Conservation (phyloP, 92 coral and sea anemone genomes). For the Phenganax stokvisi region DNA sequence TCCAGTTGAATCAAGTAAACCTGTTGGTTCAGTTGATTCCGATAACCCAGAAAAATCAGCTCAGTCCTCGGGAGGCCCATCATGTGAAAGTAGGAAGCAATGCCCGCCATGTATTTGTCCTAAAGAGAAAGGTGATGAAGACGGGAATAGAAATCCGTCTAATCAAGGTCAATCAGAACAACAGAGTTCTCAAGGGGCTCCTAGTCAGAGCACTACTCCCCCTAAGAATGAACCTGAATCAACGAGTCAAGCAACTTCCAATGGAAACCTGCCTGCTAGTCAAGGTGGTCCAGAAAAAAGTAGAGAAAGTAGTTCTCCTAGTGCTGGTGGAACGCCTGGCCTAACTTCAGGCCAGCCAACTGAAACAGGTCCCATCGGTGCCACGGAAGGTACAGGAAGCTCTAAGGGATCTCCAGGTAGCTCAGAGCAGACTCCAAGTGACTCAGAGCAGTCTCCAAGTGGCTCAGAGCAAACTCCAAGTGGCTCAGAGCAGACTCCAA, state of each 20-base stretch:
- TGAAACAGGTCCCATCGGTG: not conserved
- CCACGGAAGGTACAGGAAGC: not conserved
- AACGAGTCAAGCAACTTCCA: not conserved
- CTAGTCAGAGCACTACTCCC: not conserved
- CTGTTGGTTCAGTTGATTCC: not conserved
- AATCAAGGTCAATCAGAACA: not conserved
- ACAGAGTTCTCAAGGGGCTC: not conserved
- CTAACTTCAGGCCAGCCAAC: not conserved
- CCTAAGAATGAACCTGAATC: not conserved
- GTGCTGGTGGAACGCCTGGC: not conserved
- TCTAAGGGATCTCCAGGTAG: not conserved
- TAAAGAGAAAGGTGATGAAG: not conserved
- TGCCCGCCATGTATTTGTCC: slow-evolving; percentile 9
- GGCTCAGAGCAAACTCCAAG: too few species aligned
- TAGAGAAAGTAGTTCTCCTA: not conserved
- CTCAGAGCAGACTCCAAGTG: too few species aligned
- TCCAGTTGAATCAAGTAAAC: not conserved
- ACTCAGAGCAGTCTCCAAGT: too few species aligned
- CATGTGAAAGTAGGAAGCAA: not conserved
- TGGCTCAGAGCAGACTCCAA: too few species aligned
- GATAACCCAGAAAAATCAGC: not conserved
- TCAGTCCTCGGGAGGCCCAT: not conserved
- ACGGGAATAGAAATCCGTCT: not conserved
- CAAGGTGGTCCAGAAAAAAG: not conserved
- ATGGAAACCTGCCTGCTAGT: not conserved